Evolutionary conservation across 2,888 invertebrate species (phyloP).

Genomic region (Anthrax anthrax): DNA sequence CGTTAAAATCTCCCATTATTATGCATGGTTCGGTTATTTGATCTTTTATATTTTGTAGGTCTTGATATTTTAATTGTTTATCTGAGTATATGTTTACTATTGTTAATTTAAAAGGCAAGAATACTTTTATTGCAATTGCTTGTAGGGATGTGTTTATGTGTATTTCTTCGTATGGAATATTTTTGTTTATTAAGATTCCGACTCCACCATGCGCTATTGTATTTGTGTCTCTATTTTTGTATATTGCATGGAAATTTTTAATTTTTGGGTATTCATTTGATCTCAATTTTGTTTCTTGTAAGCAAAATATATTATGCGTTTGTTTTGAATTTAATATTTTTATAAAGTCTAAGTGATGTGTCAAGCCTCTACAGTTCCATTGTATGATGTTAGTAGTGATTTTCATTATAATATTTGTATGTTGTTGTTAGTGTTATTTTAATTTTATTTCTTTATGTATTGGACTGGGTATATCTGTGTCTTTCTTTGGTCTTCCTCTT

Average conservation of each 20-base stretch:
- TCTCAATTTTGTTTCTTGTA: neutral
- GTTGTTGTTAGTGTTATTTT: too few relatives aligned
- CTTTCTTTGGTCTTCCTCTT: too few relatives aligned
- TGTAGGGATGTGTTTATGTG: neutral
- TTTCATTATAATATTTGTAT: too few relatives aligned
- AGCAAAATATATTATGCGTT: neutral
- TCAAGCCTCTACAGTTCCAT: too few relatives aligned
- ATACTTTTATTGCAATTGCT: conserved; percentile 2
- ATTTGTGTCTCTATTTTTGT: neutral
- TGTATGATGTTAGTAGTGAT: too few relatives aligned
- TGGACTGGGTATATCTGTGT: too few relatives aligned
- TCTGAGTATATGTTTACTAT: conserved; percentile 2
- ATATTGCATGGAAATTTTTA: neutral
- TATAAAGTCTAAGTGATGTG: too few relatives aligned
- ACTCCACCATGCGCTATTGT: neutral
- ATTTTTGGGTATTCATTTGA: neutral
- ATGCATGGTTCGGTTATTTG: neutral
- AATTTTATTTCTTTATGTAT: too few relatives aligned
- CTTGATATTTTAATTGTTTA: neutral
- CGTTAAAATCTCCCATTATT: neutral
- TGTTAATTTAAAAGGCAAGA: neutral
- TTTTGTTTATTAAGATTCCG: neutral
- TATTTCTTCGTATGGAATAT: neutral
- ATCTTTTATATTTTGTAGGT: neutral
- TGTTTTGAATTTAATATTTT: too few relatives aligned